Evolutionary conservation across 1,140 invertebrate species (phyloP).

Genomic region (Drosophila asahinai): DNA sequence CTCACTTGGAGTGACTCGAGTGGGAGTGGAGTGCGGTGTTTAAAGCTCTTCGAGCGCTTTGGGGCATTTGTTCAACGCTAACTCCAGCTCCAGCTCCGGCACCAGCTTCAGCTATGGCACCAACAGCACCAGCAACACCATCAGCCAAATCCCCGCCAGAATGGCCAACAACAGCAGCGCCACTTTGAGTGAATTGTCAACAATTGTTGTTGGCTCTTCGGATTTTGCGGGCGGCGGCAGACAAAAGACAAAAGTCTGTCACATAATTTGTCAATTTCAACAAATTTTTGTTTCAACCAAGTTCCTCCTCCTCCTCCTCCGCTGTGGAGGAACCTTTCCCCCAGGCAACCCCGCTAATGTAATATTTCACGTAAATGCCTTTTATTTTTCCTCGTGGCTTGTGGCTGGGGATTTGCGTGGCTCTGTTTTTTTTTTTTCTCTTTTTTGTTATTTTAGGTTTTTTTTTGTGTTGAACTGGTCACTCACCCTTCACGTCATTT

Average conservation of each 20-base stretch:
- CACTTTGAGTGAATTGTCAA: constrained; percentile 82
- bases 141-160: background rate
- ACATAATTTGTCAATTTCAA: constrained; percentile 82
- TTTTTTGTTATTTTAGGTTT: background rate
- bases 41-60: constrained; percentile 81
- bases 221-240: constrained; percentile 65
- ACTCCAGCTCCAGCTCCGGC: constrained; percentile 46
- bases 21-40: constrained; percentile 63
- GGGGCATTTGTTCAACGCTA: constrained; percentile 78
- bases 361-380: constrained; percentile 67
- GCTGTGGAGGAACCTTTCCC: background rate
- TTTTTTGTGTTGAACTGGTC: constrained; percentile 11
- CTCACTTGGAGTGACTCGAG: constrained; percentile 59
- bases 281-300: constrained; percentile 54
- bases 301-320: background rate
- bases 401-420: constrained; percentile 19
- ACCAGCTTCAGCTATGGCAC: constrained; percentile 11
- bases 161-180: constrained; percentile 20
- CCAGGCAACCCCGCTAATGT: constrained; percentile 49
- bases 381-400: constrained; percentile 59
- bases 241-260: constrained; percentile 82
- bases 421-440: constrained; percentile 5
- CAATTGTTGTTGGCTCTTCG: constrained; percentile 79
- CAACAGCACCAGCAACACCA: constrained; percentile 9
- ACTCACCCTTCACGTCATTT: constrained; percentile 65